phyloP scores from a whole-genome alignment of 2,797 vertebrate genomes.

The Rhinophrynus dorsalis region DNA sequence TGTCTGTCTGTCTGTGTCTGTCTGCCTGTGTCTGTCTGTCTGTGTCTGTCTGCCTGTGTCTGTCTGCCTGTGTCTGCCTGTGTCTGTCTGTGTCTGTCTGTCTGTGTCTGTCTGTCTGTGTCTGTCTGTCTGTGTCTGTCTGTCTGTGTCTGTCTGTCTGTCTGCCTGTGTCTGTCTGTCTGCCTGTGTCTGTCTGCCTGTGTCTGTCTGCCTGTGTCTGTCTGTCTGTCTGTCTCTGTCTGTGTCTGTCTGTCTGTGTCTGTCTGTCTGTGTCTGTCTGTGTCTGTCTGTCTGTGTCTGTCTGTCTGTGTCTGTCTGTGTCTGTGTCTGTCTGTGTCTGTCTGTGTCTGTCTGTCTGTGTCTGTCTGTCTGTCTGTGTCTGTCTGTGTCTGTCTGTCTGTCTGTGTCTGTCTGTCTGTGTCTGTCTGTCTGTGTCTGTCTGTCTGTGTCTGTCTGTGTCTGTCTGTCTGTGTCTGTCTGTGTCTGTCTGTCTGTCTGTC shows the following conservation, averaged over 20 bases:
- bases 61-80: slow-evolving; percentile 4
- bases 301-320: background rate
- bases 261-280: background rate
- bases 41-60: background rate
- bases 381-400: background rate
- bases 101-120: background rate
- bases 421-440: background rate
- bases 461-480: background rate
- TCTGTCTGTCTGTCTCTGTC: background rate
- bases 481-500: background rate
- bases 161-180: background rate
- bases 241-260: background rate
- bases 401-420: background rate
- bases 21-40: background rate
- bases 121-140: background rate
- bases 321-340: background rate
- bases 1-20: background rate
- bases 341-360: background rate
- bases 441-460: background rate
- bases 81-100: background rate
- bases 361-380: background rate
- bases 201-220: background rate
- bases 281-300: background rate
- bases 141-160: background rate
- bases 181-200: background rate